A percentile compares a stretch with the other conserved stretches of the same genome.
phyloP scores from a whole-genome alignment of 2,113 vertebrate species.

The Dolichotis patagonum region DNA sequence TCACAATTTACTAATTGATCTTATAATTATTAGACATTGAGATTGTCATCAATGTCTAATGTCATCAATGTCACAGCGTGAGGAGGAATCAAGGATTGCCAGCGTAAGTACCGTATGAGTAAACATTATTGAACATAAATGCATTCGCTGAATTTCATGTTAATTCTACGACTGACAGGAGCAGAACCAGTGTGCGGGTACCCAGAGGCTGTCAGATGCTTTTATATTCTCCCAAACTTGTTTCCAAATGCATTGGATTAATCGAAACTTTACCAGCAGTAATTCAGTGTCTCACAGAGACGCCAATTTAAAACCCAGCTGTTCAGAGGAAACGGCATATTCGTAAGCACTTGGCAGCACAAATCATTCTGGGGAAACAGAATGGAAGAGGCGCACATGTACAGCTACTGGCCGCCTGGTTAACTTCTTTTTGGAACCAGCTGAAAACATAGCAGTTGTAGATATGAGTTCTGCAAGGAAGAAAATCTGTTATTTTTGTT shows the following conservation, averaged over 20 bases:
- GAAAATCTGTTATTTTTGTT: background rate
- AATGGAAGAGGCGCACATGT: background rate
- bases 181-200: background rate
- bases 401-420: background rate
- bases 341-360: background rate
- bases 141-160: background rate
- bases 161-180: background rate
- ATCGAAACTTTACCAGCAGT: background rate
- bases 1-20: background rate
- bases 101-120: background rate
- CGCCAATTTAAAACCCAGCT: background rate
- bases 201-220: background rate
- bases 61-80: too few relatives aligned
- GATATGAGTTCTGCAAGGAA: background rate
- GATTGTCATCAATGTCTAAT: background rate
- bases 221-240: background rate
- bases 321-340: background rate
- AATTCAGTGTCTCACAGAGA: background rate
- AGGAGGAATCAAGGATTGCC: background rate
- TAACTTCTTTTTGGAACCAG: constrained; percentile 16
- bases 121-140: background rate
- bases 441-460: background rate
- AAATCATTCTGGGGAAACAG: background rate
- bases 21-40: background rate
- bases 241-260: background rate